A percentile compares a stretch with the other conserved stretches of the same genome.
Evolutionary conservation across 2,797 vertebrate genomes (phyloP).

Genomic region (Characodon lateralis): DNA sequence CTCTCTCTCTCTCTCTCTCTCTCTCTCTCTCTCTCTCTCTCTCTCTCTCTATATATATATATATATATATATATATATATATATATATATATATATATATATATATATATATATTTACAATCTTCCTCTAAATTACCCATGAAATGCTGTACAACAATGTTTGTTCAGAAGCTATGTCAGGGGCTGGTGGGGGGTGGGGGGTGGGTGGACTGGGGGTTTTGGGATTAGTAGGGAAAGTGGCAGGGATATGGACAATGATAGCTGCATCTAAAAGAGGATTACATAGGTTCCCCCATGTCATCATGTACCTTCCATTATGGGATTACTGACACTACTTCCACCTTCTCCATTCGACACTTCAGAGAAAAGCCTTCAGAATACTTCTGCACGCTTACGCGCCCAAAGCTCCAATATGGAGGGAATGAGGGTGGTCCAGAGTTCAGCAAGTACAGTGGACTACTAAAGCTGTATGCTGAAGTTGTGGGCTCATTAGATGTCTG

Average conservation of each 20-base stretch:
- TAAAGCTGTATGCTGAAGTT: constrained; percentile 15
- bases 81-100: not conserved
- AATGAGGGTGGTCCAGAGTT: constrained; percentile 21
- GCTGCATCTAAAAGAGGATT: constrained; percentile 81
- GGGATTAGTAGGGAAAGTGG: constrained; percentile 73
- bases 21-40: no score
- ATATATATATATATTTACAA: not conserved
- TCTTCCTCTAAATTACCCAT: not conserved
- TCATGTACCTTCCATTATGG: constrained; percentile 78
- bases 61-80: not conserved
- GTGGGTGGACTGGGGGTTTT: constrained; percentile 9
- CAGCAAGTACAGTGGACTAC: constrained; percentile 22
- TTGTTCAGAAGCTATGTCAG: constrained; percentile 8
- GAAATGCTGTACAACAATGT: not conserved
- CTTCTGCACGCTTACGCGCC: constrained; percentile 24
- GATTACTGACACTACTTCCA: constrained; percentile 71
- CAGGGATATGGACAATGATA: constrained; percentile 63
- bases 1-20: no score
- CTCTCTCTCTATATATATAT: no score
- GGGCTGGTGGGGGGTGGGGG: not conserved
- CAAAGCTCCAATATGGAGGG: constrained; percentile 15
- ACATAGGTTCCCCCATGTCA: constrained; percentile 72
- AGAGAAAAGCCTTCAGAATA: constrained; percentile 51
- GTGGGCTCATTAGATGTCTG: constrained; percentile 20
- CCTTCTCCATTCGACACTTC: constrained; percentile 59